Evolutionary conservation across 1,140 invertebrate genomes (phyloP), one percentile per base, ranked within the genome.

Genomic region (Drosophila persimilis): DNA sequence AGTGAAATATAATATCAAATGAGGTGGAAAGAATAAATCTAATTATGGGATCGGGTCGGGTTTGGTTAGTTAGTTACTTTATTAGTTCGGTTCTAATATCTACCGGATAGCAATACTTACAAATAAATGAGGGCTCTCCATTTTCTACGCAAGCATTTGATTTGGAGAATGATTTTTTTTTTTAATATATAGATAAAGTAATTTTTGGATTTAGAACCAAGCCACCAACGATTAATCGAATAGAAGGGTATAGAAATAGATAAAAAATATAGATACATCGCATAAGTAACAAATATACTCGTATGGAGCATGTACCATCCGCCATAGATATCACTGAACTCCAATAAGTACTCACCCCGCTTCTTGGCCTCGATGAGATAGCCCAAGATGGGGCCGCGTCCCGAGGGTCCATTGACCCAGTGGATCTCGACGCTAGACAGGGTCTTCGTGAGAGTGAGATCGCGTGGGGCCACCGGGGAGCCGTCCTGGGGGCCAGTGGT

Each of bases 401-500:
- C 97, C n/a, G 95, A 95, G 45, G 95, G 93, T 17, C 96, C 95
- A 92, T 98, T 98, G 39, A 94, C 93, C 98, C 98, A 99, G 53
- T 95, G 94, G 73, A 99, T 92, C 77, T 95, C 95, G 39, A 99
- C 95, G 81, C 95, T 95, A 3, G 96, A 96, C n/a, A 95, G 94
- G 20, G 96, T 96, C 91, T 96, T 96, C 9, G 93, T 93, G 3
- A 98, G 90, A 15, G 91, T 93, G 3, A 98, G 93, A 81, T 95
- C 94, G 50, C 93, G 95, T 0, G 96, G 96, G 15, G 94, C 92
- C 39, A 94, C 94, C 15, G 98, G 98, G 0, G 97, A 98, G 39
- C 97, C 98, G 85, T 95, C 93, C 91, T 99, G 98, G n/a, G 98
- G 97, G 22, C 98, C 98, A 0, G 97, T 99, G 6, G 96, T 98